Evolutionary conservation across 1,140 invertebrate species (phyloP).

Genomic region (Holotrichia oblita): DNA sequence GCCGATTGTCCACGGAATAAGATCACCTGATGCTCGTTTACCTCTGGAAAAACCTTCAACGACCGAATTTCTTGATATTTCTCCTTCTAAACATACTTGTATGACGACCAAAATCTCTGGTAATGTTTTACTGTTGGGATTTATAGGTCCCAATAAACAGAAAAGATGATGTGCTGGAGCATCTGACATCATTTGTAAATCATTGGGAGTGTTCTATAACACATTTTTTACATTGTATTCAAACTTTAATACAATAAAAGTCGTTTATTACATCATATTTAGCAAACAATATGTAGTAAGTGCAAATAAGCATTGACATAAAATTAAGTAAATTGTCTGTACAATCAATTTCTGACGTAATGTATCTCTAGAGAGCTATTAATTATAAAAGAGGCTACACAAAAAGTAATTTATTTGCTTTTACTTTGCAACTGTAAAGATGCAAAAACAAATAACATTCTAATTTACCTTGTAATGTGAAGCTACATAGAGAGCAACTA

Average conservation of each 20-base stretch:
- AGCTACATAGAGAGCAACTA: slow-evolving; percentile 94
- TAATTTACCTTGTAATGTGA: slow-evolving; percentile 92
- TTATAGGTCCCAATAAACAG: slow-evolving; percentile 89
- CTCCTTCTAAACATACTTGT: slow-evolving; percentile 96
- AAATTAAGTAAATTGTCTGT: too few relatives aligned
- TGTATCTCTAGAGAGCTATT: too few relatives aligned
- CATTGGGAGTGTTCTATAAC: slow-evolving; percentile 94
- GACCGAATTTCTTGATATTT: slow-evolving; percentile 86
- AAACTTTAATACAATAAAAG: slow-evolving; percentile 22
- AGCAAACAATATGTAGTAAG: too few relatives aligned
- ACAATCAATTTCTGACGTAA: too few relatives aligned
- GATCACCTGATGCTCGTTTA: slow-evolving; percentile 91
- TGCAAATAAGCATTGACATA: too few relatives aligned
- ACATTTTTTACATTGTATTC: slow-evolving; percentile 42
- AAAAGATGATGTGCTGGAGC: slow-evolving; percentile 98
- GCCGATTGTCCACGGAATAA: slow-evolving; percentile 98
- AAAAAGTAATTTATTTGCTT: too few relatives aligned
- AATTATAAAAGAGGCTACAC: too few relatives aligned
- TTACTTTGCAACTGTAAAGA: too few relatives aligned
- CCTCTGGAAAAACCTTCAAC: slow-evolving; percentile 83
- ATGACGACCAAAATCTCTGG: slow-evolving; percentile 93
- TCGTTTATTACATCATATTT: too few relatives aligned
- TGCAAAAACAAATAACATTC: too few relatives aligned
- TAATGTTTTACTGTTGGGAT: slow-evolving; percentile 73
- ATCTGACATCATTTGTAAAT: slow-evolving; percentile 98